Evolutionary conservation across 2,888 invertebrate species (phyloP).

Genomic region (Drosophila barbarae): DNA sequence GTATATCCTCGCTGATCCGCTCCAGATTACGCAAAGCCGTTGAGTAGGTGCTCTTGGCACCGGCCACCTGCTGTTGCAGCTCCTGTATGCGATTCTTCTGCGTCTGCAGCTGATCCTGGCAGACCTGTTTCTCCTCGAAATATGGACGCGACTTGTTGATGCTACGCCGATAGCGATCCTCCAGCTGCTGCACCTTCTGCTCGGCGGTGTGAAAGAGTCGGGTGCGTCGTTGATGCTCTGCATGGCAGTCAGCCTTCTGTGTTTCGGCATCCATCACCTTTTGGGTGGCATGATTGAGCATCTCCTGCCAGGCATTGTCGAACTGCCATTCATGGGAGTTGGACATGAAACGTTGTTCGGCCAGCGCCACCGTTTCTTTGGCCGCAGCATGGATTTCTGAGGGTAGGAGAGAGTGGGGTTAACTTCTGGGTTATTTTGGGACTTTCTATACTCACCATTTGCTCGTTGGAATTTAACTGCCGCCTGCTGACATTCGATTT

Average conservation of each 20-base stretch:
- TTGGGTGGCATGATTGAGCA: constrained; percentile 96
- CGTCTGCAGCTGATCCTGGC: constrained; percentile 90
- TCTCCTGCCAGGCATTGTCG: constrained; percentile 98
- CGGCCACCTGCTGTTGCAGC: constrained; percentile 87
- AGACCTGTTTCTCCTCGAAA: constrained; percentile 93
- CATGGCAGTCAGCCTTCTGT: constrained; percentile 92
- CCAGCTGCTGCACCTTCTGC: constrained; percentile 88
- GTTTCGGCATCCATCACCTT: constrained; percentile 97
- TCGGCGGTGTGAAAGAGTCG: constrained; percentile 90
- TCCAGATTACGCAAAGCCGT: constrained; percentile 91
- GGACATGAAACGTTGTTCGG: constrained; percentile 86
- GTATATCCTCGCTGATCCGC: constrained; percentile 95
- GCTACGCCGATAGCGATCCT: constrained; percentile 89
- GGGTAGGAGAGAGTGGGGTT: constrained; percentile 64
- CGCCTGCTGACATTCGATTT: constrained; percentile 92
- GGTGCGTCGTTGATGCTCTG: constrained; percentile 91
- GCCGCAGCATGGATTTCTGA: constrained; percentile 93
- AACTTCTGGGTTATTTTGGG: accelerated
- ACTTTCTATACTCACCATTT: constrained; percentile 83
- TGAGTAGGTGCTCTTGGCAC: constrained; percentile 89
- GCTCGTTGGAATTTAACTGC: constrained; percentile 94
- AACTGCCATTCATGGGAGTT: constrained; percentile 84
- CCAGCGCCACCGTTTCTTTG: constrained; percentile 94
- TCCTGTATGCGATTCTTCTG: constrained; percentile 91
- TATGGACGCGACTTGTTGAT: constrained; percentile 93